Evolutionary conservation across 2,113 vertebrate genomes (phyloP).

Genomic region (Oreochromis aureus): DNA sequence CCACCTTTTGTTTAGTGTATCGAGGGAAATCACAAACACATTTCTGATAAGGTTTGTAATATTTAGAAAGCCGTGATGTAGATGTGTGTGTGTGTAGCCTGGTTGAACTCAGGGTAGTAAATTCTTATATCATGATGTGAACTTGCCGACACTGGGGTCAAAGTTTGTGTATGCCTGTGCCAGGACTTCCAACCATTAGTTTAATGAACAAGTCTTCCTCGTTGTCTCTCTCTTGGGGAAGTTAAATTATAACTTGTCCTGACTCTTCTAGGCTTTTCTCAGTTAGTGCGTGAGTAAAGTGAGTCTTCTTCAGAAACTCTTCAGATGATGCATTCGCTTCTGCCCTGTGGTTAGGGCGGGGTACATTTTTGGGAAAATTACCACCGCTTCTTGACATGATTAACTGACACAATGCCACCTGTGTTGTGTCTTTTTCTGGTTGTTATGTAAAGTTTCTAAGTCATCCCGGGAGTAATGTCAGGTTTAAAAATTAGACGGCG

Average conservation of each 20-base stretch:
- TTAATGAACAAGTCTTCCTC: not conserved
- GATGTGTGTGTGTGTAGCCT: not conserved
- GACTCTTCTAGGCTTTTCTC: not conserved
- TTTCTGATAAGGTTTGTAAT: not conserved
- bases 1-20: rapidly evolving
- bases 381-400: not conserved
- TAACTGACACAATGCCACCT: not conserved
- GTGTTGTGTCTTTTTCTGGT: not conserved
- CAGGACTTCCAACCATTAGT: not conserved
- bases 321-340: not conserved
- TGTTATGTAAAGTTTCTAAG: not conserved
- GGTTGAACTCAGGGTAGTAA: not conserved
- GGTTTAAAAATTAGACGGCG: not conserved
- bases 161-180: conserved; percentile 7
- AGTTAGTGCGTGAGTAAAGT: not conserved
- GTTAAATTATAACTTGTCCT: not conserved
- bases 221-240: not conserved
- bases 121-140: not conserved
- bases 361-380: not conserved
- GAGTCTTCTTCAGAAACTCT: not conserved
- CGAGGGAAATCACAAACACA: rapidly evolving
- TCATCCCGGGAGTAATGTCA: not conserved
- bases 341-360: not conserved
- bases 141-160: not conserved
- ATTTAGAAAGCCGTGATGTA: not conserved